Base-by-base conservation (phyloP, 2,888 invertebrate species). In the Yponomeuta sedellus region DNA sequence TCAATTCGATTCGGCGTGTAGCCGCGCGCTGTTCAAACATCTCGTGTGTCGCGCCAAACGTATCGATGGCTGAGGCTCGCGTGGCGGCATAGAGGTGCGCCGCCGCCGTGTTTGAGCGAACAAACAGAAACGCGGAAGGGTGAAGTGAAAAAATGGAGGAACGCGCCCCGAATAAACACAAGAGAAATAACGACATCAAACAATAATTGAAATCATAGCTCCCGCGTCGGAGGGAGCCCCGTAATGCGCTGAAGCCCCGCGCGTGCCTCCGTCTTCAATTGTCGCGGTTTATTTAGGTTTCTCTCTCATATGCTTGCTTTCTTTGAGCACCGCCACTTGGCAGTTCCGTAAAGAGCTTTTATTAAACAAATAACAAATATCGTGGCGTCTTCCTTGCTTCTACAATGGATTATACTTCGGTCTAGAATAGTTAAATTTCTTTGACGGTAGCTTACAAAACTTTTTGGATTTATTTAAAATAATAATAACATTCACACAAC, bases 141-240 rank as follows among this genome's bases (percentile, higher is more conserved):
- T 83, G 77, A 84, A 82, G 77, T 78, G 81, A 85, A 88, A 68
- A 89, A 87, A 83, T 83, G 81, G 80, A 80, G 82, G 78, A 83
- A 85, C 81, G 82, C 79, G 80, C 77, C 82, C 83, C 83, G 83
- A 88, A 87, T 85, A 87, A 88, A 88, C 86, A 89, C 78, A 84
- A 83, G 81, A 84, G 81, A 85, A 90, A 88, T 85, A 88, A 89
- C 85, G 86, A 86, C 83, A 84, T 88, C 85, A 86, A 89, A 89
- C 80, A 87, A 86, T 88, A 89, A 89, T 89, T 88, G 90, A 89
- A 90, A 89, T 88, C 87, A 87, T 86, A 83, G 84, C 73, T 78
- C 76, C 70, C 20, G 71, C 72, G 74, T 75, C 72, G 75, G 73
- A 73, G 78, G 77, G 75, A 77, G 73, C 76, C 71, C 71, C 70